phyloP scores from a whole-genome alignment of 2,113 vertebrate genomes.

The Nerophis ophidion region DNA sequence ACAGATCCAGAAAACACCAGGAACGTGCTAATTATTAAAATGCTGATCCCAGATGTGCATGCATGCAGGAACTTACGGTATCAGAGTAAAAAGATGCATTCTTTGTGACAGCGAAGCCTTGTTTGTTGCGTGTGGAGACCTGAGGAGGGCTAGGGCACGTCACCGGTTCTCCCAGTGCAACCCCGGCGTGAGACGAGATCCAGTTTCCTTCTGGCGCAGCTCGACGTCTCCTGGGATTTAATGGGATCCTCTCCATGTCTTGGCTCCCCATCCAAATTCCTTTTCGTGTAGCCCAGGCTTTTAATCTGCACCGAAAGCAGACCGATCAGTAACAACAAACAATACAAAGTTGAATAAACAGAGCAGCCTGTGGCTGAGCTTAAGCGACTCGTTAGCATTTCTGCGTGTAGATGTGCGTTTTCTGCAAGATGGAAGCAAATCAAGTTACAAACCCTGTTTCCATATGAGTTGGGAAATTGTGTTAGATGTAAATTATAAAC shows the following conservation, averaged over 20 bases:
- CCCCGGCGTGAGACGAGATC: slow-evolving; percentile 47
- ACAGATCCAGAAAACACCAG: not conserved
- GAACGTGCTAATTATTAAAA: not conserved
- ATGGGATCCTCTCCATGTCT: slow-evolving; percentile 26
- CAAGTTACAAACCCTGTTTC: too few relatives aligned
- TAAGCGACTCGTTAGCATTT: slow-evolving; percentile 4
- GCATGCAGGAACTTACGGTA: not conserved
- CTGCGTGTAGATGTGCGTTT: not conserved
- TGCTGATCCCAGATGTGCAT: slow-evolving; percentile 9
- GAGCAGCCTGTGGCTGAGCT: not conserved
- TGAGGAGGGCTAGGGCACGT: slow-evolving; percentile 38
- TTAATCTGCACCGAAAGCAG: slow-evolving; percentile 3
- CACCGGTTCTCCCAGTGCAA: slow-evolving; percentile 48
- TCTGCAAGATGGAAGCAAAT: not conserved
- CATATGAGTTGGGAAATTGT: too few relatives aligned
- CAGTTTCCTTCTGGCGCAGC: slow-evolving; percentile 52
- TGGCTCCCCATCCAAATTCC: slow-evolving; percentile 7
- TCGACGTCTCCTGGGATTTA: slow-evolving; percentile 43
- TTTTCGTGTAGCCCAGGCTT: slow-evolving; percentile 34
- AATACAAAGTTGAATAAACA: slow-evolving; percentile 17
- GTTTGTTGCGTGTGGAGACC: slow-evolving; percentile 33
- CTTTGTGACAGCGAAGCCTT: slow-evolving; percentile 28
- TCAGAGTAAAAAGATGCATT: slow-evolving; percentile 8
- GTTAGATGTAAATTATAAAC: too few relatives aligned
- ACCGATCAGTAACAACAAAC: slow-evolving; percentile 22